Base-by-base conservation (phyloP, 2,113 vertebrate genomes). In the Centrocercus urophasianus region DNA sequence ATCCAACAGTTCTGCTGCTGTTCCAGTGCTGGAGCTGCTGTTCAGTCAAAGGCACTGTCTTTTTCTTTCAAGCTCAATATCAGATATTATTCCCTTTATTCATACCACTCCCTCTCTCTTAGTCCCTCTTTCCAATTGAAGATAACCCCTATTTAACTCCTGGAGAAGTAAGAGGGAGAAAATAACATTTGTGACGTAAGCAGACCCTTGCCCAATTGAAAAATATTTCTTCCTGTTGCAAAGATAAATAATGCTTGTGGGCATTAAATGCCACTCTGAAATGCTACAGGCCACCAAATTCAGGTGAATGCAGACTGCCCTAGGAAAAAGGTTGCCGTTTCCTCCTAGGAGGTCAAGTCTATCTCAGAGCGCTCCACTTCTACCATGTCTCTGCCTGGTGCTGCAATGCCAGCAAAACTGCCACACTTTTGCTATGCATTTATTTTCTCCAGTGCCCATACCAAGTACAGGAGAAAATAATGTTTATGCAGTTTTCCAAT, bases 31-130 rank as follows among this genome's bases (percentile, higher is more conserved):
- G 11, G 6, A 5, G 47, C 6, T 56, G 14, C 18, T 34, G 9
- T 11, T 73, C 38, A 70, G 56, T 20, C 18, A 66, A 34, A 75
- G 50, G n/a, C 15, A 21, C 2, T 38, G n/a, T 43, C 54, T 65
- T 14, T 56, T 2, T n/a, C 19, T 24, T 2, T 21, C 59, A 30
- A 4, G 11, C n/a, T 56, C 25, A 27, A 4, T 42, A 43, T 57
- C 0, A 0, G 25, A 66, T 0, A 1, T 59, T 74, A 30, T 67
- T 86, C 12, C 8, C n/a, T 40, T 0, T 13, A 36, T 64, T 59
- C 14, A 0, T 42, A 74, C 5, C 4, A 2, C 9, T 63, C 10
- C 7, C 4, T 40, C 30, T 72, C 19, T 50, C 42, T 45, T 5
- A 19, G 9, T 42, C 32, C 11, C 5, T 47, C 42, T 50, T 60